phyloP scores from a whole-genome alignment of 2,888 invertebrate genomes.

The Eulithis prunata region DNA sequence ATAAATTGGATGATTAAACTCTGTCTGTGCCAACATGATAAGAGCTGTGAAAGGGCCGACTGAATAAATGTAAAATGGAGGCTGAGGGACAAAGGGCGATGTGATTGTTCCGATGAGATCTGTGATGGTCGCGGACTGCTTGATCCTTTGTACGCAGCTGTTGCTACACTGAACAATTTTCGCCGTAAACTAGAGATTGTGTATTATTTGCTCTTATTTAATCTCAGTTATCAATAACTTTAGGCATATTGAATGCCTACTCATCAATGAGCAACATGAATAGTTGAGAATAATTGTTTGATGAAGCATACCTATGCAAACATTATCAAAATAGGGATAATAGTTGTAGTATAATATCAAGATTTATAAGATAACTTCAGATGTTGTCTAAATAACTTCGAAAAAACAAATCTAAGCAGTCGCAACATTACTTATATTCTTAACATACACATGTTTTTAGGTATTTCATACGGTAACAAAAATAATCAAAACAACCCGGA shows the following conservation, averaged over 20 bases:
- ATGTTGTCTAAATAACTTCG: not conserved
- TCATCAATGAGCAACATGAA: not conserved
- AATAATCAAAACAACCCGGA: conserved; percentile 53
- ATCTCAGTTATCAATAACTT: conserved; percentile 18
- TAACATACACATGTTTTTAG: conserved; percentile 14
- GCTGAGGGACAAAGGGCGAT: conserved; percentile 65
- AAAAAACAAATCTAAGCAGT: conserved; percentile 11
- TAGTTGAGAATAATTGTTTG: conserved; percentile 11
- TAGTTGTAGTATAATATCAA: no score
- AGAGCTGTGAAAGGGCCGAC: conserved; percentile 66
- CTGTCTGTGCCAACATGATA: conserved; percentile 78
- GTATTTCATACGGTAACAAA: conserved; percentile 40
- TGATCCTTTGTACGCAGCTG: conserved; percentile 52
- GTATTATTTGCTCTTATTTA: conserved; percentile 25
- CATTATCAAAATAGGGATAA: no score
- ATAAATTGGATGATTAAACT: conserved; percentile 74
- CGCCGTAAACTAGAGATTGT: conserved; percentile 27
- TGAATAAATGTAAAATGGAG: conserved; percentile 70
- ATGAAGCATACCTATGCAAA: no score
- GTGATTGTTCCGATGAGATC: conserved; percentile 67
- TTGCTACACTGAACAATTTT: conserved; percentile 29
- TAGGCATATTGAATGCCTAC: conserved; percentile 4
- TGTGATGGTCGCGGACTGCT: conserved; percentile 58
- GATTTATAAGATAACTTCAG: no score
- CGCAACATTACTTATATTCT: conserved; percentile 3